These are phyloP conservation scores for Nasonia longicornis DNA, from an alignment of 1,140 invertebrate species.

Conservation along the genomic window DNA sequence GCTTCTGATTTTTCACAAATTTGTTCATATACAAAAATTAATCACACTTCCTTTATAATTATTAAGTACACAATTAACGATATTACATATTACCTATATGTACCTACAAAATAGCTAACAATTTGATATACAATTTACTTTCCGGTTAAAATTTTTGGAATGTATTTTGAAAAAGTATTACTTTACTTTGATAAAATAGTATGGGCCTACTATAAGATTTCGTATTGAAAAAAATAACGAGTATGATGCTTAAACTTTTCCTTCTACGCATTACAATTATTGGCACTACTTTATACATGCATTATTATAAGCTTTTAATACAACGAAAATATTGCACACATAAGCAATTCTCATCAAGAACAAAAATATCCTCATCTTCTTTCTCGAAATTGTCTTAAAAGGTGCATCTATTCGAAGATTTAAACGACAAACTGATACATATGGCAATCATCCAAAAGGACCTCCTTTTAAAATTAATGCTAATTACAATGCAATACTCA, in stretches of 20 bases:
- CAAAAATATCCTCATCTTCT: not conserved
- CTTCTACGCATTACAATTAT: not conserved
- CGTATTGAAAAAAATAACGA: not conserved
- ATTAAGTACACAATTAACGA: slow-evolving; percentile 40
- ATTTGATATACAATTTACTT: not conserved
- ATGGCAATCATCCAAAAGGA: slow-evolving; percentile 46
- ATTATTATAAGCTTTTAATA: slow-evolving; percentile 18
- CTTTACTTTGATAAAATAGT: slow-evolving; percentile 17
- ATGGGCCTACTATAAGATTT: not conserved
- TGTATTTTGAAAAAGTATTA: not conserved
- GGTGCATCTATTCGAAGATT: slow-evolving; percentile 8
- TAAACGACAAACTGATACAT: slow-evolving; percentile 37
- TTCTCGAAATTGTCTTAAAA: slow-evolving; percentile 2
- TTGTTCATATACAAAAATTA: slow-evolving; percentile 42
- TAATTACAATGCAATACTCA: slow-evolving; percentile 26
- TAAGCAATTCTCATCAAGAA: not conserved
- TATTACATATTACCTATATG: slow-evolving; percentile 13
- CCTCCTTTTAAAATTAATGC: slow-evolving; percentile 26
- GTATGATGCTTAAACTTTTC: not conserved
- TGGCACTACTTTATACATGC: slow-evolving; percentile 33
- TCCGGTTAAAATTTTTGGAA: slow-evolving; percentile 1
- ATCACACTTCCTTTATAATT: slow-evolving; percentile 30
- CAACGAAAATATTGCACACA: slow-evolving; percentile 34
- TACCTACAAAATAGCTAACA: slow-evolving; percentile 28
- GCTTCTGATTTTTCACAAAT: slow-evolving; percentile 36